Base-by-base conservation (phyloP, 2,113 vertebrate species). In the Synodontis membranacea region DNA sequence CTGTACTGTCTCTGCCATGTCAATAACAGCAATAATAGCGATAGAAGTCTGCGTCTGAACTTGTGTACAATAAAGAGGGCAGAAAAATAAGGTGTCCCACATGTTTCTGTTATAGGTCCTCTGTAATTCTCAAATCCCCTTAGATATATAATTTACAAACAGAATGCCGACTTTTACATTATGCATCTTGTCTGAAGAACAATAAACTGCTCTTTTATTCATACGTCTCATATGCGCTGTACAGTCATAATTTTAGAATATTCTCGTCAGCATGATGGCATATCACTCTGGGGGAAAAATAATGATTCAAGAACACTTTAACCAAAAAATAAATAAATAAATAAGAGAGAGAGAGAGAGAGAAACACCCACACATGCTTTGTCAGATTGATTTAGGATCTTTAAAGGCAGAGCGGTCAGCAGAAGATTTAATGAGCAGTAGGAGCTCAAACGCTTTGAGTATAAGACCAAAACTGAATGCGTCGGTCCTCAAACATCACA, bases 391-490 rank as follows among this genome's bases (percentile, higher is more conserved):
- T 21, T 72, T 72, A 39, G 19, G 19, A 42, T 23, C 66, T 37
- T 68, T 68, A 68, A 21, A 64, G 60, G 31, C 19, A 70, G 19
- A 39, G 66, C 21, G 82, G 66, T 84, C 46, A 72, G 48, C 14
- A 9, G n/a, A 84, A 72, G 82, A 34, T 82, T 64, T 62, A 82
- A 64, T 64, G 80, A 81, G 54, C 42, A 42, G 31, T 81, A 62
- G 56, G 28, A 46, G 80, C 82, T 70, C 62, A 68, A 34, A 37
- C 2, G 19, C 70, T 70, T 37, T 10, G 37, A 72, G 42, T 75
- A 2, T 14, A 21, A 42, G 17, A 23, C 6, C 37, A 42, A 42
- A 70, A 23, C 34, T 10, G 19, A 28, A 52, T 37, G 12, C 12
- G 23, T 83, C 28, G 48, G 39, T 37, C 44, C 52, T 60, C 12